Evolutionary conservation across 2,113 vertebrate genomes (phyloP).

Genomic region (Sorex fumeus): DNA sequence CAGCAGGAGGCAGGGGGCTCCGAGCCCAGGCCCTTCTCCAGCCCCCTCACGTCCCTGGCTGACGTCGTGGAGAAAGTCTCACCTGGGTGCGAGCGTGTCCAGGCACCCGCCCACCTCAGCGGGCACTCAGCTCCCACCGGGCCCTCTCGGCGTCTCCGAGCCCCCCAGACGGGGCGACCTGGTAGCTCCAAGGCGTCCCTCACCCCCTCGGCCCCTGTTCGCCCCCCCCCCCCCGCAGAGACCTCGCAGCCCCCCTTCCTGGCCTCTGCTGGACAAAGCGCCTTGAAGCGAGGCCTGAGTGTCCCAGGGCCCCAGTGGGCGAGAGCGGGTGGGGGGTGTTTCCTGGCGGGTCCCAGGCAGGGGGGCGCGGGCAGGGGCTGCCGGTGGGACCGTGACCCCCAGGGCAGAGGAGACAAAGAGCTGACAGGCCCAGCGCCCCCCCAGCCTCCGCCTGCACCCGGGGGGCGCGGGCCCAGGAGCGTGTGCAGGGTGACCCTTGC

Average conservation of each 20-base stretch:
- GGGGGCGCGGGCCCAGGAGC: no score
- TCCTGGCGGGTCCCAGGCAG: no score
- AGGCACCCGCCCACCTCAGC: neutral
- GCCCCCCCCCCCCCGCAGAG: neutral
- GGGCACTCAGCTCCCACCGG: constrained; percentile 21
- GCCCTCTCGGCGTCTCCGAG: neutral
- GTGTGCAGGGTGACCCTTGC: neutral
- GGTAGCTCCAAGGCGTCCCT: no score
- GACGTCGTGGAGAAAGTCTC: constrained; percentile 42
- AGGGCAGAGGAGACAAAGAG: neutral
- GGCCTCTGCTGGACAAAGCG: no score
- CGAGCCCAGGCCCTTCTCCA: neutral
- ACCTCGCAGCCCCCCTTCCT: neutral
- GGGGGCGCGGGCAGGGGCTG: no score
- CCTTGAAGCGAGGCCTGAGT: no score
- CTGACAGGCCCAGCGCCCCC: neutral
- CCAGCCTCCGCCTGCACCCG: no score
- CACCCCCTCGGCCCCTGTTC: no score
- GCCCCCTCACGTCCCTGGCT: neutral
- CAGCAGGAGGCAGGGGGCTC: neutral
- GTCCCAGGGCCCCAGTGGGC: no score
- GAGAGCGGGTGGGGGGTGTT: no score
- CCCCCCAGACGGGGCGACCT: no score
- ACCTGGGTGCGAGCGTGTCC: neutral
- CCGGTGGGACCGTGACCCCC: neutral